Base-by-base conservation (phyloP, 2,888 invertebrate genomes). In the Anarsia innoxiella region DNA sequence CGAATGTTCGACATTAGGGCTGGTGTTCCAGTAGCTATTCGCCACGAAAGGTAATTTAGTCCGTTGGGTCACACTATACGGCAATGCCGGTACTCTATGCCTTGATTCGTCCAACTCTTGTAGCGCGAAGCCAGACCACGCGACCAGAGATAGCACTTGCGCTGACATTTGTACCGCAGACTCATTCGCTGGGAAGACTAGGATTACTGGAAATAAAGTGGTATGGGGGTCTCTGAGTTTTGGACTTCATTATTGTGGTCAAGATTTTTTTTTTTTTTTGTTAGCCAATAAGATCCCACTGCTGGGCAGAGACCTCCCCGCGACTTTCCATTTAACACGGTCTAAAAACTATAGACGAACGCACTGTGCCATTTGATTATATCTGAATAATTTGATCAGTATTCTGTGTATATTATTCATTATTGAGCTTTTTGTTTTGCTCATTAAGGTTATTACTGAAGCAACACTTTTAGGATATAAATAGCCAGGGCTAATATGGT, bases 101-200 rank as follows among this genome's bases (percentile, higher is more conserved):
- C 77, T 53, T 0, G 56, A 45, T 1, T 55, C 46, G 39, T 77
- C 72, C 38, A 83, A 42, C 52, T 82, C 83, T 42, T 79, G 83
- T 1, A 84, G 54, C 1, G 60, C 59, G 45, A 83, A 84, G 1
- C 83, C 83, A 2, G 82, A 62, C 83, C 83, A 83, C 4, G 55
- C 70, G 0, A 67, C 46, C 3, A 82, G 40, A 0, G 79, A 62
- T 2, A 84, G 44, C 3, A 77, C 59, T 52, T 84, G 83, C 0
- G 70, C 59, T 0, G 67, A 51, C 69, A 82, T 69, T 6, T 60
- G 27, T 3, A 83, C 82, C 16, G 64, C 51, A 0, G 69, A 53
- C 1, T 83, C 82, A 41, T 83, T 77, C 0, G 82, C 70, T 0
- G 83, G 83, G 38, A 83, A 84, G 11, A 83, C 70, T 36, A 84